These are phyloP conservation scores for Equus quagga DNA, from an alignment of 2,113 vertebrate species.

Conservation along the genomic window DNA sequence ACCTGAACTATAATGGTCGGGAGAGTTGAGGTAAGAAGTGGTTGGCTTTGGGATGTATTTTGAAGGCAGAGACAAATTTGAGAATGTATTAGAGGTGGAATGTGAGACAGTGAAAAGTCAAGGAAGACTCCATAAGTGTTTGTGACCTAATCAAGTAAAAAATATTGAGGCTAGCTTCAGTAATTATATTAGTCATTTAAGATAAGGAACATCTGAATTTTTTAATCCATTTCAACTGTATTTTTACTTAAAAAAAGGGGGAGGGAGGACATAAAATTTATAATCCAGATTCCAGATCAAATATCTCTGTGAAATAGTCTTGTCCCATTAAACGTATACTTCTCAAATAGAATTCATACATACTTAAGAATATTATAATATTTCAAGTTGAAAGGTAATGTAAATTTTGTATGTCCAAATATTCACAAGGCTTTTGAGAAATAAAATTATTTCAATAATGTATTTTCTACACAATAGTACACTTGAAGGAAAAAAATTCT, in stretches of 20 bases:
- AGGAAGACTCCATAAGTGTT: not conserved
- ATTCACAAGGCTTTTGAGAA: not conserved
- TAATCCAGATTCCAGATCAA: not conserved
- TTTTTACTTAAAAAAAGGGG: not conserved
- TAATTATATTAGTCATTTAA: not conserved
- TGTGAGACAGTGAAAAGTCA: not conserved
- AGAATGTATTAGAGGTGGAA: not conserved
- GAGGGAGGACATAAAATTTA: not conserved
- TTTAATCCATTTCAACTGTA: not conserved
- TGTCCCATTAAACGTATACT: not conserved
- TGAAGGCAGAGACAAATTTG: not conserved
- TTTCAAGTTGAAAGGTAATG: not conserved
- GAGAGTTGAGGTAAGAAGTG: not conserved
- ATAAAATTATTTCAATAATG: not conserved
- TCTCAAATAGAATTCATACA: not conserved
- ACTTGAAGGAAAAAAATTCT: not conserved
- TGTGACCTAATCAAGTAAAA: not conserved
- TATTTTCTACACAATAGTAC: not conserved
- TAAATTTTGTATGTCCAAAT: not conserved
- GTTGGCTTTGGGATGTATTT: not conserved
- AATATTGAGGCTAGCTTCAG: not conserved
- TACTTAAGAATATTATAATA: not conserved
- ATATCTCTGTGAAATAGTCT: not conserved
- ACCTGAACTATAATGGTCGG: fast-evolving
- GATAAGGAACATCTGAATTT: not conserved